Base-by-base conservation (phyloP, 2,888 invertebrate genomes). In the Lathronympha strigana region DNA sequence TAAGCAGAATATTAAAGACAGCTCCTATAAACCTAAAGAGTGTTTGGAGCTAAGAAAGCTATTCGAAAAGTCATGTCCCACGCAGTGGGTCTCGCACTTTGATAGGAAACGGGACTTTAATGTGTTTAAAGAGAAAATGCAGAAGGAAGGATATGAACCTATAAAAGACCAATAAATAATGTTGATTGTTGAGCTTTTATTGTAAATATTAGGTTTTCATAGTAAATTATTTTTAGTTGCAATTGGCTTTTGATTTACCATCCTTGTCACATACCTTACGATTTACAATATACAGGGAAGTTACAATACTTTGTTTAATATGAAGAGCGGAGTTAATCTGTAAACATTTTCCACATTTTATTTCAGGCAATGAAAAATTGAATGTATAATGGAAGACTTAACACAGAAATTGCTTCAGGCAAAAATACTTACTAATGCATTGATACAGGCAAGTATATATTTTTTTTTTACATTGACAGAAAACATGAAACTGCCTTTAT, bases 31-130 rank as follows among this genome's bases (percentile, higher is more conserved):
- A 71, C 90, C 90, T 8, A 92, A 90, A 73, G 90, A 87, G 68
- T 98, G 98, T 85, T 84, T 88, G 68, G 93, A 95, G 76, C 87
- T 96, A 73, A 94, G 97, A 71, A 94, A 95, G 87, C 72, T 94
- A 57, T 97, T 95, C 82, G 96, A 96, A 90, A 93, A 93, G 68
- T 94, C 94, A 23, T 98, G 97, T 80, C 96, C 97, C 1, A 84
- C 93, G 1, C 96, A 96, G 83, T 97, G 98, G 98, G 97, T 98
- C 49, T 96, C 96, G 82, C 98, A 98, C 90, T 98, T 98, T 86
- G 98, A 98, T 90, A 94, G 97, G 76, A 97, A 97, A 87, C 92
- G 97, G 78, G 96, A 96, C 75, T 98, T 97, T 87, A 93, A 97
- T 78, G 94, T 96, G 79, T 98, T 96, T 87, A 97, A 98, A 91